Percentiles rank a stretch among this genome's conserved stretches.
Conservation (phyloP, 2,888 invertebrate genomes). For the Halocaridina rubra region DNA sequence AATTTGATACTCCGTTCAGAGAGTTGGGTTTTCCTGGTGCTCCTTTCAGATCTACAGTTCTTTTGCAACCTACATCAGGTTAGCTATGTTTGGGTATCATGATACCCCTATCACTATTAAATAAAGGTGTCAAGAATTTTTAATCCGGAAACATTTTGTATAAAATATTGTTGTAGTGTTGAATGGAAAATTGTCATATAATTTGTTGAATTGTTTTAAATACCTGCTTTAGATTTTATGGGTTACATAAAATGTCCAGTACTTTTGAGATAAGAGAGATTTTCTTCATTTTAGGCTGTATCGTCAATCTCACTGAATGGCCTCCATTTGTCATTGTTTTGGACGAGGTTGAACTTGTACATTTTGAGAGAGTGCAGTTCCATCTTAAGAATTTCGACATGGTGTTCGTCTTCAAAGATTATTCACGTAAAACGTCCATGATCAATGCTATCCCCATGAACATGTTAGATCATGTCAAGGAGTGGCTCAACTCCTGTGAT, state of each 20-base stretch:
- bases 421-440: constrained; percentile 92
- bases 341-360: constrained; percentile 97
- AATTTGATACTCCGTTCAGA: constrained; percentile 98
- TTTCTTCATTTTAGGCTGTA: constrained; percentile 45
- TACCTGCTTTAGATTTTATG: too few relatives aligned
- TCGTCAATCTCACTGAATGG: constrained; percentile 66
- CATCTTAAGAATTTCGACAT: constrained; percentile 99
- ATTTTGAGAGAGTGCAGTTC: constrained; percentile 98
- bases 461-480: constrained; percentile 98
- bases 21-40: constrained; percentile 98
- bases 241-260: too few relatives aligned
- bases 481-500: constrained; percentile 97
- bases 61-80: constrained; percentile 97
- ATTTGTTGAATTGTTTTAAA: too few relatives aligned
- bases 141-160: too few relatives aligned
- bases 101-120: too few relatives aligned
- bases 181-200: too few relatives aligned
- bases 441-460: constrained; percentile 99
- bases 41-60: constrained; percentile 94
- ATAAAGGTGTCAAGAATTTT: too few relatives aligned
- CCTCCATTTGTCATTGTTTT: constrained; percentile 98
- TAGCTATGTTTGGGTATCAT: too few relatives aligned
- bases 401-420: constrained; percentile 99
- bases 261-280: too few relatives aligned
- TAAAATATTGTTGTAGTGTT: too few relatives aligned